phyloP scores from a whole-genome alignment of 2,888 invertebrate genomes.

The Zygaena filipendulae region DNA sequence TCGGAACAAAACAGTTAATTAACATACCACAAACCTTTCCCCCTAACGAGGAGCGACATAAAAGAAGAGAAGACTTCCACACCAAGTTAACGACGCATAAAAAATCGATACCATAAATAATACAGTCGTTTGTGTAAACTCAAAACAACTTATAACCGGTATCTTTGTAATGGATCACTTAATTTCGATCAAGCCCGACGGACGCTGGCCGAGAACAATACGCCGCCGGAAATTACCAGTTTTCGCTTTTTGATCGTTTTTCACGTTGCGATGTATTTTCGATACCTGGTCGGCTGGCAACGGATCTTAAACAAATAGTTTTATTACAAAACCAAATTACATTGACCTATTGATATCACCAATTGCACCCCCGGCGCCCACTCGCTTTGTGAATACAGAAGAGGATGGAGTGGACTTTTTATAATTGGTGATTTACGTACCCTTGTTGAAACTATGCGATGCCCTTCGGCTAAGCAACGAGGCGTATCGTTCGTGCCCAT shows the following conservation, averaged over 20 bases:
- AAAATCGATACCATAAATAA: slow-evolving; percentile 51
- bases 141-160: slow-evolving; percentile 38
- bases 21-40: too few relatives aligned
- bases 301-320: slow-evolving; percentile 43
- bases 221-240: slow-evolving; percentile 59
- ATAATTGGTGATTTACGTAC: slow-evolving; percentile 21
- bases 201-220: slow-evolving; percentile 49
- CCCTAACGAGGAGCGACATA: too few relatives aligned
- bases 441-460: slow-evolving; percentile 26
- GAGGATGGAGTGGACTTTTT: slow-evolving; percentile 1
- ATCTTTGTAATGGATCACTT: slow-evolving; percentile 66
- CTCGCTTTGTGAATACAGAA: too few relatives aligned
- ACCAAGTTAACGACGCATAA: slow-evolving; percentile 35
- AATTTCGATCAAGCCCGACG: slow-evolving; percentile 57
- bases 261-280: slow-evolving; percentile 48
- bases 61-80: too few relatives aligned
- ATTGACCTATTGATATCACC: slow-evolving; percentile 21
- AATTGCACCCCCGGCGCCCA: too few relatives aligned
- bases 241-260: slow-evolving; percentile 55
- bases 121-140: slow-evolving; percentile 43
- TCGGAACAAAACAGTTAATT: too few relatives aligned
- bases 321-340: slow-evolving; percentile 22
- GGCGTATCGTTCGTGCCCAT: slow-evolving; percentile 46
- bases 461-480: slow-evolving; percentile 35
- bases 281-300: slow-evolving; percentile 24